Percentiles rank a stretch among this genome's conserved stretches.
These are phyloP conservation scores for Eristalinus aeneus DNA, from an alignment of 2,888 invertebrate species.

Conservation along the genomic window DNA sequence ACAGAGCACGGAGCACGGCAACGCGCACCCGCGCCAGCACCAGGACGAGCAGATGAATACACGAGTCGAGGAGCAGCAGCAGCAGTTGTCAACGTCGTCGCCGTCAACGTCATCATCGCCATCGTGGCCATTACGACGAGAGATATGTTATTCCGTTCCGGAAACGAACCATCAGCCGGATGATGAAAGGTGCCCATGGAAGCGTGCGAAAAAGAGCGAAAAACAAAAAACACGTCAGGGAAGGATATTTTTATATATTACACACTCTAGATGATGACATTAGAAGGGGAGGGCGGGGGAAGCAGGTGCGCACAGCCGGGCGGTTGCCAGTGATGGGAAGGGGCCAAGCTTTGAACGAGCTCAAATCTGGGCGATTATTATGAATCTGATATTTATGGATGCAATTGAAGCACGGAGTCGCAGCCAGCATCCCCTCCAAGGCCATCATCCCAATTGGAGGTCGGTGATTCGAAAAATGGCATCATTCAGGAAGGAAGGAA, in stretches of 20 bases:
- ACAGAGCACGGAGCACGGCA: not conserved
- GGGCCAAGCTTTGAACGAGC: constrained; percentile 51
- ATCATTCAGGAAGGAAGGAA: constrained; percentile 62
- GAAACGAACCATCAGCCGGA: constrained; percentile 40
- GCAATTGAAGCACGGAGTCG: constrained; percentile 42
- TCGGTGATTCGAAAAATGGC: constrained; percentile 38
- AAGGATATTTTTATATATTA: constrained; percentile 44
- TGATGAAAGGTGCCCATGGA: constrained; percentile 45
- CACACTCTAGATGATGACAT: constrained; percentile 64
- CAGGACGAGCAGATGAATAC: not conserved
- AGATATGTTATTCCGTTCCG: constrained; percentile 55
- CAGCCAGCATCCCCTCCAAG: not conserved
- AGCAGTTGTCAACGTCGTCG: constrained; percentile 55
- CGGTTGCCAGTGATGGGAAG: too few relatives aligned
- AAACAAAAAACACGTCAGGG: not conserved
- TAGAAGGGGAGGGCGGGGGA: constrained; percentile 23
- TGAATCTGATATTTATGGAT: constrained; percentile 68
- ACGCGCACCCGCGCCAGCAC: not conserved
- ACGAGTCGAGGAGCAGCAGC: constrained; percentile 6
- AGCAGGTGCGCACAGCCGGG: constrained; percentile 35
- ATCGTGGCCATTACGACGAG: constrained; percentile 38
- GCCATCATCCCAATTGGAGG: not conserved
- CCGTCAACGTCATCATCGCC: not conserved
- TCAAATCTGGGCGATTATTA: constrained; percentile 64
- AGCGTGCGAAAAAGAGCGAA: constrained; percentile 11